These are phyloP conservation scores for Spinus olivaceus DNA, from an alignment of 2,797 vertebrate genomes.

Conservation along the genomic window DNA sequence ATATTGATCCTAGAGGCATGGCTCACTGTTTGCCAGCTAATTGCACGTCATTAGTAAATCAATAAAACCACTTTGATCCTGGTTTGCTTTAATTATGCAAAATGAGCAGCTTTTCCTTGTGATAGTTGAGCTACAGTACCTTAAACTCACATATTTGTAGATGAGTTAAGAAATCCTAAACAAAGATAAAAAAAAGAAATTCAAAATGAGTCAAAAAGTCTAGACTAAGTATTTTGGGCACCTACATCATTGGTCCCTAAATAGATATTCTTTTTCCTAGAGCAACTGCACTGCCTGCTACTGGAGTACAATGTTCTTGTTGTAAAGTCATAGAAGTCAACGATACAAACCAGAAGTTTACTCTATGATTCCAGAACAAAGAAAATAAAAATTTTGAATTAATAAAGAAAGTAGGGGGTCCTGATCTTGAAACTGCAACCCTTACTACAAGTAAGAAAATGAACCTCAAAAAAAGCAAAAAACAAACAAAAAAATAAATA, in stretches of 20 bases:
- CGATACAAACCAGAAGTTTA: neutral
- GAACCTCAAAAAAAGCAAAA: accelerated
- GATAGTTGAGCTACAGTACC: neutral
- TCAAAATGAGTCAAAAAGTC: neutral
- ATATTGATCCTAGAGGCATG: slow-evolving; percentile 21
- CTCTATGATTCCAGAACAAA: neutral
- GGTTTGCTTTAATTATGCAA: neutral
- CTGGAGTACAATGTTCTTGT: neutral
- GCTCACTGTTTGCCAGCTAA: neutral
- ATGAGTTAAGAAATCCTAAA: neutral
- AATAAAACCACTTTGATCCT: slow-evolving; percentile 12
- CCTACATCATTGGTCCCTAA: neutral
- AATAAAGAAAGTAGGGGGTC: neutral
- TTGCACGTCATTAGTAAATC: slow-evolving; percentile 40
- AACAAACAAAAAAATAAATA: accelerated
- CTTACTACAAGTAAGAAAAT: neutral
- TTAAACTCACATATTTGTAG: neutral
- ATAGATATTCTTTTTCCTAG: neutral
- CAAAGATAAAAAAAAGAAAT: neutral
- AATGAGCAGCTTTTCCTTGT: slow-evolving; percentile 1
- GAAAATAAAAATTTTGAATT: neutral
- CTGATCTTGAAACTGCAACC: neutral
- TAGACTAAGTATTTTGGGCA: neutral
- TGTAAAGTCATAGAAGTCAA: neutral
- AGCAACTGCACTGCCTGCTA: neutral